phyloP scores from a whole-genome alignment of 2,888 invertebrate genomes.

The Caenorhabditis plicata region DNA sequence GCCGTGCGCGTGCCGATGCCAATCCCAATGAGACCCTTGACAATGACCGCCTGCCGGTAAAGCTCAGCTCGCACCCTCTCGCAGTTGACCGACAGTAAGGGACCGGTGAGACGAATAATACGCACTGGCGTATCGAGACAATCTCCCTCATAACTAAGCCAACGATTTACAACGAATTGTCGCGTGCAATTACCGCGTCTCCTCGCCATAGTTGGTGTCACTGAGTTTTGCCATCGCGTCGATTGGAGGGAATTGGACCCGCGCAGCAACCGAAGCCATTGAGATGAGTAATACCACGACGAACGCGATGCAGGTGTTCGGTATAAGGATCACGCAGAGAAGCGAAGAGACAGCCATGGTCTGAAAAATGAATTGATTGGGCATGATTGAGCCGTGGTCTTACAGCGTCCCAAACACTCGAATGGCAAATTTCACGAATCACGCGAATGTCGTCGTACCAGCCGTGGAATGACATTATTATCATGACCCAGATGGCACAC shows the following conservation, averaged over 20 bases:
- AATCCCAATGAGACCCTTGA: constrained; percentile 45
- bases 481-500: constrained; percentile 36
- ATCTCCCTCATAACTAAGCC: constrained; percentile 38
- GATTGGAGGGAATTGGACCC: constrained; percentile 30
- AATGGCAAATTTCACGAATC: constrained; percentile 23
- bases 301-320: constrained; percentile 37
- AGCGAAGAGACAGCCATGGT: constrained; percentile 19
- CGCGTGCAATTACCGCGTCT: constrained; percentile 9
- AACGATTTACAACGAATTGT: background rate
- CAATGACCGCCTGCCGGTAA: constrained; percentile 34
- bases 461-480: constrained; percentile 33
- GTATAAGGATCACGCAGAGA: constrained; percentile 25
- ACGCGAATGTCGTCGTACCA: constrained; percentile 30
- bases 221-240: constrained; percentile 21
- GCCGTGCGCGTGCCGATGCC: constrained; percentile 49
- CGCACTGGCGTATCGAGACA: constrained; percentile 40
- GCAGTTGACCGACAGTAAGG: constrained; percentile 36
- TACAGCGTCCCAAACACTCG: constrained; percentile 35
- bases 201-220: constrained; percentile 24
- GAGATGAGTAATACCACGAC: constrained; percentile 26
- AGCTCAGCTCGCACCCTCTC: constrained; percentile 29
- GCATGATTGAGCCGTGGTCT: background rate
- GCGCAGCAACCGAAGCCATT: constrained; percentile 24
- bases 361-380: constrained; percentile 8
- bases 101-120: constrained; percentile 33